Evolutionary conservation across 2,797 vertebrate genomes (phyloP), one percentile per base, ranked within the genome.

Genomic region (Crocidura indochinensis): DNA sequence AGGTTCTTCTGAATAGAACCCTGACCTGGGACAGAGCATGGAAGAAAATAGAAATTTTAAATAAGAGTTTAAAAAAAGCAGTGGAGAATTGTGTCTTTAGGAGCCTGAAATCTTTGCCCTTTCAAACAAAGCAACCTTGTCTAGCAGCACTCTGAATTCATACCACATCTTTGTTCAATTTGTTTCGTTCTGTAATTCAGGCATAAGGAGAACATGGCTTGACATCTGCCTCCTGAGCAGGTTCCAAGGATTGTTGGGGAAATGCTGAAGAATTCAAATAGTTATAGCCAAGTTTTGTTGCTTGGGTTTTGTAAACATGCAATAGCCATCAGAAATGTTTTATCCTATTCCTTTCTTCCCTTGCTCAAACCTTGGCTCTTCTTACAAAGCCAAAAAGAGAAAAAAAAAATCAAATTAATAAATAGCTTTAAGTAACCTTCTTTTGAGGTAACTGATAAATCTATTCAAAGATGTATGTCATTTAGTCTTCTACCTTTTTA

Each of bases 111-210:
- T 77, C 24, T 84, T 84, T 91, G 73, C 29, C 62, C 26, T 69
- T 15, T 74, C 31, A 29, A 76, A 49, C 29, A 82, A 65, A 67
- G 76, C 69, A 11, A 76, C 53, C 19, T 87, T 76, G 31, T 72
- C 24, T 49, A 60, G 29, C 65, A 14, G 44, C 62, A 26, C n/a
- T 88, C 53, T 69, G 56, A 84, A 62, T 79, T 90, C 72, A 67
- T 22, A n/a, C 9, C 15, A n/a, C 10, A 56, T 24, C 26, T 56
- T 79, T 76, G 17, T 74, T 69, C 49, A 51, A 46, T 71, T 87
- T 75, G 82, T 78, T 12, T 53, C 60, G 82, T 83, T n/a, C n/a
- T 62, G 62, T 56, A 72, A 69, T 72, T 82, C n/a, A 72, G 15
- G 38, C 26, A 10, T 38, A 69, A 74, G 60, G 73, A 22, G 29